A percentile compares a stretch with the other conserved stretches of the same genome.
These are phyloP conservation scores for Olivierus martensii DNA, from an alignment of 1,140 invertebrate species.

Conservation along the genomic window DNA sequence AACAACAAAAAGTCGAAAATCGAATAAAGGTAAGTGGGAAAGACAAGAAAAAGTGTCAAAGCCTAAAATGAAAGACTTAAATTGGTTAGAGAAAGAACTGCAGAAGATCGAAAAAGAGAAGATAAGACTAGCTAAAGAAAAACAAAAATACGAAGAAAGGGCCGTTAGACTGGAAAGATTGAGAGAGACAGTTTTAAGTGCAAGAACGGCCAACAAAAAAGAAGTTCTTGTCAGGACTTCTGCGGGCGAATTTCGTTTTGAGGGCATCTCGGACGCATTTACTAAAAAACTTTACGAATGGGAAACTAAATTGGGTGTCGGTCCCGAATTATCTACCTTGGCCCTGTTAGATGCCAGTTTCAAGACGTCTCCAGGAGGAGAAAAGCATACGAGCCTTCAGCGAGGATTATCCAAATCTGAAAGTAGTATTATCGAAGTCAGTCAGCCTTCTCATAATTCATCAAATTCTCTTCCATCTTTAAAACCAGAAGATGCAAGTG, in stretches of 20 bases:
- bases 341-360: constrained; percentile 41
- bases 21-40: neutral
- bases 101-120: constrained; percentile 46
- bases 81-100: constrained; percentile 43
- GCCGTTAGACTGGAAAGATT: constrained; percentile 47
- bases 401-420: constrained; percentile 47
- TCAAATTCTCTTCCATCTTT: constrained; percentile 10
- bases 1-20: no score
- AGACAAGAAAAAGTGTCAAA: neutral
- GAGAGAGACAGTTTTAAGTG: constrained; percentile 34
- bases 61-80: constrained; percentile 32
- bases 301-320: constrained; percentile 69
- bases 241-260: constrained; percentile 61
- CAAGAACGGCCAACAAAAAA: constrained; percentile 37
- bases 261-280: constrained; percentile 73
- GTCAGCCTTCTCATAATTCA: constrained; percentile 9
- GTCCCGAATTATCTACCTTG: constrained; percentile 63
- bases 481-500: neutral
- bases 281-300: constrained; percentile 78
- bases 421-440: constrained; percentile 46
- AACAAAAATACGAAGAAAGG: constrained; percentile 43
- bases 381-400: constrained; percentile 1
- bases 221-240: constrained; percentile 66
- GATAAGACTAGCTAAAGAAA: constrained; percentile 42
- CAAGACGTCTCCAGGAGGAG: no score